A percentile compares a stretch with the other conserved stretches of the same genome.
Evolutionary conservation across 2,888 invertebrate species (phyloP).

Genomic region (Stenoptilia bipunctidactyla): DNA sequence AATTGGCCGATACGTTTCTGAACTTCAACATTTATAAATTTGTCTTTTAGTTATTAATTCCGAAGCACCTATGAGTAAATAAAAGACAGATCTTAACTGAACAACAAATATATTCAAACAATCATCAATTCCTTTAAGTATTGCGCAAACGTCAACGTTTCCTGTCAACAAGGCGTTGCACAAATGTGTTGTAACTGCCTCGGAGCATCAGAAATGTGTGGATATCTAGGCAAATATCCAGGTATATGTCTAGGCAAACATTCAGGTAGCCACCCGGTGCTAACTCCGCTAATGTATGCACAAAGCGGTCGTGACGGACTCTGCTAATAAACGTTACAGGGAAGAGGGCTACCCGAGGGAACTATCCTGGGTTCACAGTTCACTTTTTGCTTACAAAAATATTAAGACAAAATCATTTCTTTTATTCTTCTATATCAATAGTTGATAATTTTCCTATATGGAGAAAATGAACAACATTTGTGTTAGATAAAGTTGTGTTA

Average conservation of each 20-base stretch:
- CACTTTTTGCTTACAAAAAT: too few species aligned
- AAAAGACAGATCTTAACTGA: too few species aligned
- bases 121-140: slow-evolving; percentile 36
- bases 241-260: slow-evolving; percentile 47
- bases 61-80: too few species aligned
- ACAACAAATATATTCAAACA: slow-evolving; percentile 13
- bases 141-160: slow-evolving; percentile 57
- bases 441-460: too few species aligned
- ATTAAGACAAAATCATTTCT: too few species aligned
- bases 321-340: slow-evolving; percentile 51
- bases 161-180: slow-evolving; percentile 55
- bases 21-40: too few species aligned
- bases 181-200: slow-evolving; percentile 52
- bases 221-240: slow-evolving; percentile 52
- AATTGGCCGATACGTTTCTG: too few species aligned
- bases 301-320: slow-evolving; percentile 61
- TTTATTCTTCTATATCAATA: too few species aligned
- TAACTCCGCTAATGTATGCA: slow-evolving; percentile 66
- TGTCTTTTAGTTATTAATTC: too few species aligned
- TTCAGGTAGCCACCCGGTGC: slow-evolving; percentile 53
- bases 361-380: too few species aligned
- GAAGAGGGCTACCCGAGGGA: background rate
- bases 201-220: slow-evolving; percentile 41
- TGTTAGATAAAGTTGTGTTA: too few species aligned
- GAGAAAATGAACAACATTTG: too few species aligned